Evolutionary conservation across 2,113 vertebrate genomes (phyloP).

Genomic region (Mormoops blainvillei): DNA sequence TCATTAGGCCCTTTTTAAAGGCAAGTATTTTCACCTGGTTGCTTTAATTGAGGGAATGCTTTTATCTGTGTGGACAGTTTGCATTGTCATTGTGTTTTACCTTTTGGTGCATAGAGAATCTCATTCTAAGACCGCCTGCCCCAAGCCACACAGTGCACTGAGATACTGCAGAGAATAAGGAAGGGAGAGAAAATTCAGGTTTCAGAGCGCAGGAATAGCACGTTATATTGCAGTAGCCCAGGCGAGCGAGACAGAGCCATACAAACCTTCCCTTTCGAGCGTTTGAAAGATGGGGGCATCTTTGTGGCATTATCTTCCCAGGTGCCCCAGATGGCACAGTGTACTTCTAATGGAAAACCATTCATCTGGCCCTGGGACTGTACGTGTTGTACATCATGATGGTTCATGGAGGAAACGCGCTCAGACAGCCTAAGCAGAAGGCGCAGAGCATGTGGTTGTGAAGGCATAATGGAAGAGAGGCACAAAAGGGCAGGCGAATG

Average conservation of each 20-base stretch:
- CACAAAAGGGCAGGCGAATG: slow-evolving; percentile 33
- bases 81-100: background rate
- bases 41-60: slow-evolving; percentile 47
- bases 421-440: slow-evolving; percentile 61
- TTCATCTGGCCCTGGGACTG: slow-evolving; percentile 61
- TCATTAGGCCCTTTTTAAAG: background rate
- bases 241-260: slow-evolving; percentile 33
- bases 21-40: slow-evolving; percentile 40
- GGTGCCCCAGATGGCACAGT: slow-evolving; percentile 67
- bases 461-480: slow-evolving; percentile 54
- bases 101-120: slow-evolving; percentile 25
- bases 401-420: slow-evolving; percentile 55
- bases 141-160: background rate
- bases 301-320: slow-evolving; percentile 65
- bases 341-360: slow-evolving; percentile 70
- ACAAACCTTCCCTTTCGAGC: slow-evolving; percentile 69
- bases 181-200: background rate
- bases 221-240: slow-evolving; percentile 33
- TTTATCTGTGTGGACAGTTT: slow-evolving; percentile 46
- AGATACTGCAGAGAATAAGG: background rate
- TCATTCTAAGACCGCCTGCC: background rate
- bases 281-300: slow-evolving; percentile 62
- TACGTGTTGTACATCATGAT: slow-evolving; percentile 69
- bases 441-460: slow-evolving; percentile 24
- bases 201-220: background rate